Evolutionary conservation across 2,113 vertebrate species (phyloP).

Genomic region (Cepphus grylle): DNA sequence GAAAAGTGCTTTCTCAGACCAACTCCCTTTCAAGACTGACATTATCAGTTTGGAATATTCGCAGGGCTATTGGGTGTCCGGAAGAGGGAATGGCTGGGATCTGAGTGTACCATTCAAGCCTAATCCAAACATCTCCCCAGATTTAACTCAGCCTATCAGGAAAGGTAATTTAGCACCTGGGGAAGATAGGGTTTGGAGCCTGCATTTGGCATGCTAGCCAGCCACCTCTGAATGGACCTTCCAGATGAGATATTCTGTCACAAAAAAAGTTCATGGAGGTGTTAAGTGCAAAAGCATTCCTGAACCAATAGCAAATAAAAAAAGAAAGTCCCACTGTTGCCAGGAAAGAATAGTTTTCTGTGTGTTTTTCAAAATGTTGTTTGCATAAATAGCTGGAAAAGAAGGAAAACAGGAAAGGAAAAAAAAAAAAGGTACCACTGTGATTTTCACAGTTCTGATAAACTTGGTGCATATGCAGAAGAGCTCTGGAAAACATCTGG

Average conservation of each 20-base stretch:
- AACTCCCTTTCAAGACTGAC: neutral
- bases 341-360: neutral
- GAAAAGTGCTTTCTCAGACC: conserved; percentile 14
- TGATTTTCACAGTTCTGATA: neutral
- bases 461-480: neutral
- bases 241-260: conserved; percentile 58
- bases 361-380: conserved; percentile 4
- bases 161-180: conserved; percentile 52
- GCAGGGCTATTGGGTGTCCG: neutral
- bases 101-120: neutral
- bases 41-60: conserved; percentile 14
- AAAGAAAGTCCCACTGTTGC: neutral
- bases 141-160: conserved; percentile 37
- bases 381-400: conserved; percentile 6
- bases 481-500: neutral
- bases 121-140: conserved; percentile 47
- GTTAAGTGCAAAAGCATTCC: conserved; percentile 72
- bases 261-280: conserved; percentile 56
- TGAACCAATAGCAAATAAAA: neutral
- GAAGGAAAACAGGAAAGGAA: neutral
- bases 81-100: conserved; percentile 25
- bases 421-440: neutral
- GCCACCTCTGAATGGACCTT: conserved; percentile 62
- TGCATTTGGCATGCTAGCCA: conserved; percentile 19
- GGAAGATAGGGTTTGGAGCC: conserved; percentile 26